Evolutionary conservation across 1,140 invertebrate species (phyloP).

Genomic region (Drosophila insularis): DNA sequence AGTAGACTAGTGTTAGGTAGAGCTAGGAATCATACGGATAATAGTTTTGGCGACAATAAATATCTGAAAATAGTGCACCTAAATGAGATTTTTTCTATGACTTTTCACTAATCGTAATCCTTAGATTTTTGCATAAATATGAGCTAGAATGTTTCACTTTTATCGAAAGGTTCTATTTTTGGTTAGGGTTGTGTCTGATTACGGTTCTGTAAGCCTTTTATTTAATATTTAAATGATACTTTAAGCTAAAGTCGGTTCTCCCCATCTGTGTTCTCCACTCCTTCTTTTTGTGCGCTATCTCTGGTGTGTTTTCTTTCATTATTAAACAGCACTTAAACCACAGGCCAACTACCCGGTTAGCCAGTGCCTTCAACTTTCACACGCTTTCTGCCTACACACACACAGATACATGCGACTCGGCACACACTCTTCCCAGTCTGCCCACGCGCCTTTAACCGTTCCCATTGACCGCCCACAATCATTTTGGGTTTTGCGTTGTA

Average conservation of each 20-base stretch:
- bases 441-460: not conserved
- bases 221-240: slow-evolving; percentile 3
- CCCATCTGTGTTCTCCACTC: not conserved
- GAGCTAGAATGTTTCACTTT: too few relatives aligned
- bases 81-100: too few relatives aligned
- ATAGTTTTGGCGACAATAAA: too few relatives aligned
- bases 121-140: too few relatives aligned
- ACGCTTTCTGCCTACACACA: slow-evolving; percentile 6
- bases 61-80: too few relatives aligned
- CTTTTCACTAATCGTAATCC: too few relatives aligned
- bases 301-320: slow-evolving; percentile 29
- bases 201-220: not conserved
- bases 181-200: not conserved
- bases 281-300: not conserved
- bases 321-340: slow-evolving; percentile 48
- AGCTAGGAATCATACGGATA: too few relatives aligned
- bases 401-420: not conserved
- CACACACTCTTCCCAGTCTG: not conserved
- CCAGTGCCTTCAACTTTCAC: slow-evolving; percentile 24
- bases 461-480: slow-evolving; percentile 1
- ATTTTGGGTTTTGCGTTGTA: not conserved
- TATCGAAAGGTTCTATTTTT: too few relatives aligned
- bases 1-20: too few relatives aligned
- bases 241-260: not conserved
- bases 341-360: slow-evolving; percentile 32